A percentile compares a stretch with the other conserved stretches of the same genome.
Evolutionary conservation across 1,140 invertebrate genomes (phyloP).

Genomic region (Macrocentrus cingulum): DNA sequence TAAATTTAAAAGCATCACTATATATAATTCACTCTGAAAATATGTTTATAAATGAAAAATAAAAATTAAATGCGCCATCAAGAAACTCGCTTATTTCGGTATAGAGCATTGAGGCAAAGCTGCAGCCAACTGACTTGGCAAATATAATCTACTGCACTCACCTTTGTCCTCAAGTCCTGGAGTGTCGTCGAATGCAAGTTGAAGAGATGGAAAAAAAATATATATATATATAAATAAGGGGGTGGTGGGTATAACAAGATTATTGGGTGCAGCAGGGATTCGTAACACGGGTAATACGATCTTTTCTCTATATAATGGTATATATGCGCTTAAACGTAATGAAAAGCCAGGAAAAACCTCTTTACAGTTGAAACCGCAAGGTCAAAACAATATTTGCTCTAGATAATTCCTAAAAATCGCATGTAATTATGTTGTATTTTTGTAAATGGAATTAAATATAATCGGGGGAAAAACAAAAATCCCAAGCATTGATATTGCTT

Average conservation of each 20-base stretch:
- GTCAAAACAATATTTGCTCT: neutral
- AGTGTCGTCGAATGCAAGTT: too few relatives aligned
- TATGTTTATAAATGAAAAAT: too few relatives aligned
- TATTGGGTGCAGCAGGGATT: conserved; percentile 7
- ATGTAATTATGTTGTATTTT: too few relatives aligned
- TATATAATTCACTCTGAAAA: too few relatives aligned
- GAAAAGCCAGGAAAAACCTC: conserved; percentile 16
- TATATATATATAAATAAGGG: conserved; percentile 34
- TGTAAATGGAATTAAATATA: too few relatives aligned
- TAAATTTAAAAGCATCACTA: too few relatives aligned
- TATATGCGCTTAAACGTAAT: conserved; percentile 3
- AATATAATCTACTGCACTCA: conserved; percentile 44
- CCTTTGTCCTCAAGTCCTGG: conserved; percentile 66
- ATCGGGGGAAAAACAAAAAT: too few relatives aligned
- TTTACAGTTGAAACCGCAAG: conserved; percentile 3
- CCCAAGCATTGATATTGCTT: too few relatives aligned
- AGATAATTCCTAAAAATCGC: too few relatives aligned
- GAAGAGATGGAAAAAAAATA: conserved; percentile 44
- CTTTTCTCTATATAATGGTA: neutral
- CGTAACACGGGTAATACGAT: neutral
- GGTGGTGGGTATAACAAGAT: conserved; percentile 17
- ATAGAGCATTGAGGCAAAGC: conserved; percentile 10
- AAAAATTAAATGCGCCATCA: too few relatives aligned
- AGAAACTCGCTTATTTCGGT: conserved; percentile 10
- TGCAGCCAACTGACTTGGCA: conserved; percentile 2